Evolutionary conservation across 2,797 vertebrate genomes (phyloP), one percentile per base, ranked within the genome.

Genomic region (Morelia viridis): DNA sequence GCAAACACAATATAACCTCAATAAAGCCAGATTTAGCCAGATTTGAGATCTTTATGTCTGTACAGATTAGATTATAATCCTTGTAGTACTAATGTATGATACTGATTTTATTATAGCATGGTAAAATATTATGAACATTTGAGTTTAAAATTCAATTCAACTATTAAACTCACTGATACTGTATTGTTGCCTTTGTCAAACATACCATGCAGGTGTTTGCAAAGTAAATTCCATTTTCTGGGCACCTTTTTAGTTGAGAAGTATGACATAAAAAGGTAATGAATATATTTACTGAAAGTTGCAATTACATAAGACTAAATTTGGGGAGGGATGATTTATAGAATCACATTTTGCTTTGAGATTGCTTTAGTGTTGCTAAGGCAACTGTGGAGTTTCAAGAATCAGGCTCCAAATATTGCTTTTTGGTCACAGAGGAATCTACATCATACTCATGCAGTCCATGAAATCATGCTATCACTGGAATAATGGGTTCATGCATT

Each of bases 331-430:
- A 22, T 71, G 60, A 9, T 87, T n/a, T 31, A 46, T 50, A 85
- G 84, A 90, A 87, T 91, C 58, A 46, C 22, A 57, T 84, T 88
- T 88, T 64, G 46, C n/a, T 31, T 88, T 62, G n/a, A 28, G 28
- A 15, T 15, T 89, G 31, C 15, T 53, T 41, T n/a, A 12, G 28
- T 35, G 46, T 35, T 86, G 53, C 56, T 86, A 62, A 62, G 61
- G 28, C 26, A 84, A 56, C 31, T 26, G 53, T 56, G n/a, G 6
- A 15, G 1, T 76, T 26, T 91, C 24, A 50, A 85, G 24, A 85
- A 90, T 31, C 60, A 64, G 28, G 28, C 0, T 62, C 46, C 50
- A 56, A 17, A 89, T 68, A 22, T 26, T 10, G 60, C 35, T 13
- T 28, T 76, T 41, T 60, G 65, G 35, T 22, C 15, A 24, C 64